A percentile compares a stretch with the other conserved stretches of the same genome.
Evolutionary conservation across 2,888 invertebrate species (phyloP).

Genomic region (Drosophila affinis): DNA sequence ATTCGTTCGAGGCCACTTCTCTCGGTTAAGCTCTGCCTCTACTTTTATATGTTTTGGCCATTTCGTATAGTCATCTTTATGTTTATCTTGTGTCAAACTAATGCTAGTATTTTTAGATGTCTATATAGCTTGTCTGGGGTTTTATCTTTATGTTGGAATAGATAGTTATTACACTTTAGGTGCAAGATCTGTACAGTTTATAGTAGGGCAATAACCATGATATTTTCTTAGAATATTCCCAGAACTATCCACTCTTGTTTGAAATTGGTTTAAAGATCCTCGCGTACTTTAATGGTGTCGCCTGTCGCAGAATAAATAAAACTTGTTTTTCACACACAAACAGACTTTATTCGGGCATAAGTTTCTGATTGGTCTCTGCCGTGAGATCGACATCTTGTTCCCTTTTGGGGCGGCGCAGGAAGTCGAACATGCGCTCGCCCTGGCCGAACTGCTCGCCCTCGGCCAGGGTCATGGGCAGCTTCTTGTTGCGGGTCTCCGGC

Average conservation of each 20-base stretch:
- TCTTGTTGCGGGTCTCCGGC: constrained; percentile 85
- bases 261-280: too few species aligned
- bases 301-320: not conserved
- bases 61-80: too few species aligned
- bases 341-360: constrained; percentile 34
- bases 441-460: constrained; percentile 61
- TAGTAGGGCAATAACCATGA: too few species aligned
- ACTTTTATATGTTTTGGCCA: not conserved
- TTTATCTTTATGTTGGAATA: not conserved
- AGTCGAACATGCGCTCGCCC: constrained; percentile 60
- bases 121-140: not conserved
- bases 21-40: not conserved
- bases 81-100: not conserved
- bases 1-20: not conserved
- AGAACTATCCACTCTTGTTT: not conserved
- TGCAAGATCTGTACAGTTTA: not conserved
- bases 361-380: constrained; percentile 43
- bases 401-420: constrained; percentile 25
- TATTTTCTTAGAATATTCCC: too few species aligned
- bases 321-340: not conserved
- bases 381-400: constrained; percentile 11
- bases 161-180: not conserved
- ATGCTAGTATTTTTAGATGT: not conserved
- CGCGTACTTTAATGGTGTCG: not conserved
- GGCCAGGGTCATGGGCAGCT: constrained; percentile 56